Conservation (phyloP, 92 coral and sea anemone genomes). For the Muricea muricata region DNA sequence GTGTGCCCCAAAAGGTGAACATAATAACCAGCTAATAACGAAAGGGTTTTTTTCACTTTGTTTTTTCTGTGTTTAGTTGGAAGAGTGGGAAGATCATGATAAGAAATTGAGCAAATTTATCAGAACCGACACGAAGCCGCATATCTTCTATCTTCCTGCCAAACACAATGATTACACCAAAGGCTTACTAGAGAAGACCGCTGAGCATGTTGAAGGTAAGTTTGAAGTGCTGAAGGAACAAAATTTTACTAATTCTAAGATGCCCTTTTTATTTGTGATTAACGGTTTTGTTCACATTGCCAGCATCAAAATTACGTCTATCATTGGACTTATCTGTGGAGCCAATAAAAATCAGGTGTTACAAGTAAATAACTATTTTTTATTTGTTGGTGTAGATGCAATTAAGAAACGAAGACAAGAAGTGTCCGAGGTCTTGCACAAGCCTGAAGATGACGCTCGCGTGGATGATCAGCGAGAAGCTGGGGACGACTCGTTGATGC, state of each 20-base stretch:
- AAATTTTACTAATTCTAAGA: too few relatives aligned
- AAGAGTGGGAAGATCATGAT: slow-evolving; percentile 93
- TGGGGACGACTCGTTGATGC: not conserved
- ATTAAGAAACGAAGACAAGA: slow-evolving; percentile 24
- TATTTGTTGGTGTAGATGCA: not conserved
- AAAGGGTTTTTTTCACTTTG: too few relatives aligned
- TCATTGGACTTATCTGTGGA: too few relatives aligned
- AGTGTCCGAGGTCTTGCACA: not conserved
- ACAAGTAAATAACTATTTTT: too few relatives aligned
- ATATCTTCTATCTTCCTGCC: slow-evolving; percentile 89
- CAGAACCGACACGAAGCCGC: slow-evolving; percentile 87
- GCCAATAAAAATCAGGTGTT: too few relatives aligned
- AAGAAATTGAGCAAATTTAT: slow-evolving; percentile 77
- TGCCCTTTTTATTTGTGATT: too few relatives aligned
- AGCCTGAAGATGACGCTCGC: not conserved
- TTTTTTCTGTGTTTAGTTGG: slow-evolving; percentile 70
- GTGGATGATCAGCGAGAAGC: not conserved
- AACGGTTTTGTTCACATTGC: too few relatives aligned
- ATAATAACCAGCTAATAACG: too few relatives aligned
- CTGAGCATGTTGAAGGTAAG: slow-evolving; percentile 87
- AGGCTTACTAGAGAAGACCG: slow-evolving; percentile 85
- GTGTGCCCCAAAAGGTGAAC: too few relatives aligned
- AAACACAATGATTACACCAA: slow-evolving; percentile 88
- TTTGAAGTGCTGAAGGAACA: too few relatives aligned
- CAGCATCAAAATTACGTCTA: too few relatives aligned